phyloP scores from a whole-genome alignment of 2,888 invertebrate genomes.

The Portevinia maculata region DNA sequence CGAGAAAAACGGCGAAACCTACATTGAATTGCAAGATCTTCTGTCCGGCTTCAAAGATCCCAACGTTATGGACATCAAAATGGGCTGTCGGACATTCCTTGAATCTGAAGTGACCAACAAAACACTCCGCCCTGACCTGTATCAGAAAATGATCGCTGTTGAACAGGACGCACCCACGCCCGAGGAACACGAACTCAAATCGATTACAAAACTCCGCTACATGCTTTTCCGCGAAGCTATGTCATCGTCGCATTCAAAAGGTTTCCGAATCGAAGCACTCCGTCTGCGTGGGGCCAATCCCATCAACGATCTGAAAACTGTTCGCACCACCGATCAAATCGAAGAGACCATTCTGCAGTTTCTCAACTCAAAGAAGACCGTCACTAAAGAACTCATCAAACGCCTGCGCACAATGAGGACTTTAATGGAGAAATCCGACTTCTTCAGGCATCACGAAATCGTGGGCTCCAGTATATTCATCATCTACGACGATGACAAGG shows the following conservation, averaged over 20 bases:
- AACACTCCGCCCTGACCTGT: conserved; percentile 92
- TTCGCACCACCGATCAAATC: conserved; percentile 91
- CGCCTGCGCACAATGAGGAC: conserved; percentile 90
- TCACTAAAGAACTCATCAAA: conserved; percentile 87
- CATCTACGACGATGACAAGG: conserved; percentile 93
- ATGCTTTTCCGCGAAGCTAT: conserved; percentile 98
- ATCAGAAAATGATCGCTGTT: conserved; percentile 97
- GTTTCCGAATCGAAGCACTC: conserved; percentile 98
- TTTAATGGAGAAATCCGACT: conserved; percentile 92
- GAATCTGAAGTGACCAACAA: conserved; percentile 97
- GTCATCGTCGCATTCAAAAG: conserved; percentile 95
- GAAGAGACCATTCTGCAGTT: conserved; percentile 89
- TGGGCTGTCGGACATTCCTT: conserved; percentile 97
- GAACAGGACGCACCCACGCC: conserved; percentile 93
- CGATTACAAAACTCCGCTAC: conserved; percentile 97
- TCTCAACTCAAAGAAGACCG: conserved; percentile 86
- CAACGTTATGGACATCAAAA: conserved; percentile 98
- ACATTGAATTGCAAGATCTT: conserved; percentile 97
- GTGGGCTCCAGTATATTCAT: conserved; percentile 97
- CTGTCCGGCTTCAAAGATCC: conserved; percentile 95
- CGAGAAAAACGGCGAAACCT: conserved; percentile 88
- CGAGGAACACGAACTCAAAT: conserved; percentile 90
- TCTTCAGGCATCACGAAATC: conserved; percentile 95
- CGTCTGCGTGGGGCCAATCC: conserved; percentile 92
- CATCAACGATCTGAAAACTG: conserved; percentile 93